Conservation (phyloP, 2,797 vertebrate species). For the Selene dorsalis region DNA sequence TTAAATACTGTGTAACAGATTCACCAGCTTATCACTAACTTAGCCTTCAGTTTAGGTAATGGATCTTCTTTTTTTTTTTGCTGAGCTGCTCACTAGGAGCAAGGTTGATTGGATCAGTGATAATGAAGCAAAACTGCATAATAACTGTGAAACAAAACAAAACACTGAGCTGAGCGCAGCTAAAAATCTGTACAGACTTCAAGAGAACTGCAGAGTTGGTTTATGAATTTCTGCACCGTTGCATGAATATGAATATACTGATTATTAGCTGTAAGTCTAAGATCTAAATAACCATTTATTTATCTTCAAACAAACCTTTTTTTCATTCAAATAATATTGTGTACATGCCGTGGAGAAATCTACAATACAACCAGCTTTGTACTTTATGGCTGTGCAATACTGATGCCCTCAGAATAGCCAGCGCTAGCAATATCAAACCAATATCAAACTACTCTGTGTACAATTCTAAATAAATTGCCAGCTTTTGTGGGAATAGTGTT, state of each 20-base stretch:
- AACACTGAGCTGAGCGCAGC: not conserved
- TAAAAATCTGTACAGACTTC: not conserved
- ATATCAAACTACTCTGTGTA: constrained; percentile 28
- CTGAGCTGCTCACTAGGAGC: not conserved
- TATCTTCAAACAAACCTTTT: not conserved
- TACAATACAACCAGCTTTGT: constrained; percentile 3
- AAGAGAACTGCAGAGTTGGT: not conserved
- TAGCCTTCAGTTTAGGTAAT: not conserved
- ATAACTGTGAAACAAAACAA: not conserved
- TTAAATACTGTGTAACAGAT: not conserved
- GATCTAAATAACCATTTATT: not conserved
- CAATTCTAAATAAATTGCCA: constrained; percentile 22
- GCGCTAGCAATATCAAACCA: constrained; percentile 26
- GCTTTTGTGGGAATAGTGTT: constrained; percentile 19
- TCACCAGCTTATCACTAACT: not conserved
- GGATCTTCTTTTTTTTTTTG: not conserved
- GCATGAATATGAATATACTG: not conserved
- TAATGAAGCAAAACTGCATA: not conserved
- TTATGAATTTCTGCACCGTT: not conserved
- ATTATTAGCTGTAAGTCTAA: not conserved
- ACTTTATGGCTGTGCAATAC: constrained; percentile 9
- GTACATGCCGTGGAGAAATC: constrained; percentile 13
- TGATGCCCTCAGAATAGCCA: constrained; percentile 48
- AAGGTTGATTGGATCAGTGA: not conserved
- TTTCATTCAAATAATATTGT: not conserved